phyloP scores from a whole-genome alignment of 2,113 vertebrate species.

The Actenoides hombroni region DNA sequence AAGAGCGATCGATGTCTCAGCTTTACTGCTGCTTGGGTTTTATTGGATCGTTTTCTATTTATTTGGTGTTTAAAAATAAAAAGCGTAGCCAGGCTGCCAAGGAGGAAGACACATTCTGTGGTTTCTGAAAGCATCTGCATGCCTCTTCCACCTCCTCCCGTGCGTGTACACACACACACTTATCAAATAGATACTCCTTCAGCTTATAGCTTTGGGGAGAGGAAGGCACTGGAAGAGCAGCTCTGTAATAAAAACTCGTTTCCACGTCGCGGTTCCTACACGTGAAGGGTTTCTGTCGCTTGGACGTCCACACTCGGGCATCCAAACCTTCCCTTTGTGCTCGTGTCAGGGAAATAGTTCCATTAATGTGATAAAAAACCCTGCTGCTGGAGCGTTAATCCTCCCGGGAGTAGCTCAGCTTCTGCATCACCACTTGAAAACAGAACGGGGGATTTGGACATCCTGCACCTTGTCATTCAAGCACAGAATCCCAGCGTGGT shows the following conservation, averaged over 20 bases:
- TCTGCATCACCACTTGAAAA: neutral
- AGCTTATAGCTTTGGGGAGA: neutral
- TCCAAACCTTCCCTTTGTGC: neutral
- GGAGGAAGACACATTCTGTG: neutral
- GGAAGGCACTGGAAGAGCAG: neutral
- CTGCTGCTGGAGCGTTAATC: neutral
- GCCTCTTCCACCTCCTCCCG: neutral
- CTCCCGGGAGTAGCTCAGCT: neutral
- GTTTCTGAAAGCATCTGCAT: neutral
- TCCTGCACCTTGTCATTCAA: neutral
- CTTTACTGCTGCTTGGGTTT: neutral
- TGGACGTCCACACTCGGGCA: neutral
- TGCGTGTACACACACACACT: rapidly evolving
- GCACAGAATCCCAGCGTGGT: too few relatives aligned
- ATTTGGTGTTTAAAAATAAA: slow-evolving; percentile 47
- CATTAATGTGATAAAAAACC: neutral
- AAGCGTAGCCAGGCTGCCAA: neutral
- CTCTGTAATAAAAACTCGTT: neutral
- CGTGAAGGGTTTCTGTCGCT: neutral
- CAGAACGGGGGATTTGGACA: neutral
- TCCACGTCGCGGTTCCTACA: neutral
- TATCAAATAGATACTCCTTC: neutral
- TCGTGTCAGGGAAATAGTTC: neutral
- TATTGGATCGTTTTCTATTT: slow-evolving; percentile 32
- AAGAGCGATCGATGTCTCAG: neutral